These are phyloP conservation scores for Ploceus nigricollis DNA, from an alignment of 2,113 vertebrate species.

Conservation along the genomic window DNA sequence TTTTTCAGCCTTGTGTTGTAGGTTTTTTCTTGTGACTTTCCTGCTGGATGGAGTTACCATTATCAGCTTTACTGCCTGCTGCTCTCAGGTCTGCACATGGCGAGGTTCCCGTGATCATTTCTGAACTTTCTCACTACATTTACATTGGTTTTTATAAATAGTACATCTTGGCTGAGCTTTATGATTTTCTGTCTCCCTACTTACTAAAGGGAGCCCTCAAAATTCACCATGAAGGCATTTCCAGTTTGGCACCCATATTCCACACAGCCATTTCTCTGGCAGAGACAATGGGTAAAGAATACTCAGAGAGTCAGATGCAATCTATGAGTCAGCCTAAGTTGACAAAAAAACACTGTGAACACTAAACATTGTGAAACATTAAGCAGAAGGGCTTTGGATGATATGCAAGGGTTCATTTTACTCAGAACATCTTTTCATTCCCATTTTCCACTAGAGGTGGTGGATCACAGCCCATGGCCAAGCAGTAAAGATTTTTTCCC, in stretches of 20 bases:
- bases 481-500: background rate
- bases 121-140: background rate
- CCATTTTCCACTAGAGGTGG: background rate
- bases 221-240: background rate
- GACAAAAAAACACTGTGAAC: background rate
- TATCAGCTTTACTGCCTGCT: background rate
- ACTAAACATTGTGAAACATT: no score
- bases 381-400: background rate
- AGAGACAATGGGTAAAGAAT: background rate
- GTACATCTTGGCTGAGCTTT: background rate
- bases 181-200: background rate
- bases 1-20: background rate
- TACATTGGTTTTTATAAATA: background rate
- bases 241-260: background rate
- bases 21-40: background rate
- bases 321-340: background rate
- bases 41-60: background rate
- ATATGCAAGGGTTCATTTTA: background rate
- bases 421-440: background rate
- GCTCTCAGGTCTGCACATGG: background rate
- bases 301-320: background rate
- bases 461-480: background rate
- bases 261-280: fast-evolving
- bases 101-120: background rate
- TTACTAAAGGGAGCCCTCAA: background rate